Evolutionary conservation across 1,140 invertebrate genomes (phyloP), one percentile per base, ranked within the genome.

Genomic region (Trichomalopsis sarcophagae): DNA sequence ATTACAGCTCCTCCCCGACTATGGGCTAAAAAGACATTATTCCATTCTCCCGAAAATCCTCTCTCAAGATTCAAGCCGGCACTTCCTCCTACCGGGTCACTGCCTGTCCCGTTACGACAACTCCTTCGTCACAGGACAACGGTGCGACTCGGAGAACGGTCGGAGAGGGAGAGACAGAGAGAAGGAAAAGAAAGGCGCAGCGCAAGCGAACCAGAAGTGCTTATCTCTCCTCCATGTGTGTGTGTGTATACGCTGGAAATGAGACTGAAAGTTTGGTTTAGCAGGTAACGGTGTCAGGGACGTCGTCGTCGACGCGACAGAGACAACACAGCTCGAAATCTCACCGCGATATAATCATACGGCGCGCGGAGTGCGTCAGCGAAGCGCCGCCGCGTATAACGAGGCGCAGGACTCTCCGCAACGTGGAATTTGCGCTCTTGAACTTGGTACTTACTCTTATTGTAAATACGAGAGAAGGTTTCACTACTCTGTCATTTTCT

Each of bases 281-380:
- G 66, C 84, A 44, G 84, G 86, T 85, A 87, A 85, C 55, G 84
- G 86, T 87, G 86, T 87, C 86, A 87, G 81, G 86, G 86, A 87
- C 86, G 44, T 23, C 6, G n/a, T 47, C 3, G 66, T 4, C 23
- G 33, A 36, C 33, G 33, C 33, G 33, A 36, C 33, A 36, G 33
- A 36, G 33, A 36, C 33, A 36, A 36, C 33, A 36, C 33, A 36
- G 14, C 47, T 21, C 14, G 2, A 7, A 74, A 62, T 2, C 47
- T 30, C 11, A 82, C 66, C 21, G 66, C 40, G 40, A 69, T 30
- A 71, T 30, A 71, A 73, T 36, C 2, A 71, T 44, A 71, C 68
- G 21, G 10, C 10, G 23, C 27, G 55, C 5, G 17, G 17, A 55
- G 17, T 3, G 17, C 50, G 50, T 69, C 66, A 27, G 23, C 23